Percentiles rank a stretch among this genome's conserved stretches.
These are phyloP conservation scores for Hyaena hyaena DNA, from an alignment of 2,113 vertebrate species.

Conservation along the genomic window DNA sequence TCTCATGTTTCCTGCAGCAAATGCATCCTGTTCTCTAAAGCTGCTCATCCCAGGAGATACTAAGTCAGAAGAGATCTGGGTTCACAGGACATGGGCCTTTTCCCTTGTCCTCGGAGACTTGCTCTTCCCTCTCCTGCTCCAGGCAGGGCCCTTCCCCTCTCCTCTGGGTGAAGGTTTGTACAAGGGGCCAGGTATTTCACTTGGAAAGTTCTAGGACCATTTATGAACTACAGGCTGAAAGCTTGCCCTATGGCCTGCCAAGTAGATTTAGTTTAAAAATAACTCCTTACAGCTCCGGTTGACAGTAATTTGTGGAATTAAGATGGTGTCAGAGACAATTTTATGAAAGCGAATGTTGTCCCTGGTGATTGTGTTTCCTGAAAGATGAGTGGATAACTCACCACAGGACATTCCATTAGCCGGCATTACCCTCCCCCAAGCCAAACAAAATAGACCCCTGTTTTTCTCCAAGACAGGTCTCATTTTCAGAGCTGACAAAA, in stretches of 20 bases:
- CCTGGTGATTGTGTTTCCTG: slow-evolving; percentile 49
- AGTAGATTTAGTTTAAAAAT: slow-evolving; percentile 72
- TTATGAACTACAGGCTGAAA: slow-evolving; percentile 49
- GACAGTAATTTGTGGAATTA: slow-evolving; percentile 75
- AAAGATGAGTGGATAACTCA: slow-evolving; percentile 51
- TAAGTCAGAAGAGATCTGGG: neutral
- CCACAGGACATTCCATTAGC: slow-evolving; percentile 11
- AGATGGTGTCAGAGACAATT: slow-evolving; percentile 72
- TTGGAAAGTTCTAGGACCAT: neutral
- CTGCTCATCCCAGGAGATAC: neutral
- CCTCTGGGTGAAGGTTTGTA: neutral
- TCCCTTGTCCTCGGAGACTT: neutral
- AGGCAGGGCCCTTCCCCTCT: neutral
- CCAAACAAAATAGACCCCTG: slow-evolving; percentile 6
- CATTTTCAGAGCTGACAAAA: slow-evolving; percentile 53
- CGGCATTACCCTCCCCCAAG: neutral
- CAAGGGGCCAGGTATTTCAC: slow-evolving; percentile 28
- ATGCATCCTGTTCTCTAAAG: neutral
- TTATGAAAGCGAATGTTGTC: slow-evolving; percentile 68
- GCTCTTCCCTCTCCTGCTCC: fast-evolving
- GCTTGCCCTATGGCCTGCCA: slow-evolving; percentile 58
- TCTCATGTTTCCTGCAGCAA: neutral
- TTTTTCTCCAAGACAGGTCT: slow-evolving; percentile 36
- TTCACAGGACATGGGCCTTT: neutral
- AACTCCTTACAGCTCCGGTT: slow-evolving; percentile 57